Base-by-base conservation (phyloP, 2,888 invertebrate species). In the Malthinus flaveolus region DNA sequence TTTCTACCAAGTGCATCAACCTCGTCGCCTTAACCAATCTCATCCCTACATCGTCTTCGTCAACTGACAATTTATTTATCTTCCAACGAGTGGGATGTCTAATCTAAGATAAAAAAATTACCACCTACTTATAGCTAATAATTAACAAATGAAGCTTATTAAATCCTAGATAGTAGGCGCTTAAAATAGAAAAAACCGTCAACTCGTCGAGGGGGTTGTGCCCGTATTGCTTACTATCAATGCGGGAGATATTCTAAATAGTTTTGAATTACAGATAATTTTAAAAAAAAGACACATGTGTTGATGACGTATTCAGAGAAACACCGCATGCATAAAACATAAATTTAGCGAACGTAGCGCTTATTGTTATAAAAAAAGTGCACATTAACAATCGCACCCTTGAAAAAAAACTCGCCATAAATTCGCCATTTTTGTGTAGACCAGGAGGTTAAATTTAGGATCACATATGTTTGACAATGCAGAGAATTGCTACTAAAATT, bases 181-280 rank as follows among this genome's bases (percentile, higher is more conserved):
- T 42, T 15, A 42, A 42, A 42, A 42, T 42, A 42, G 39, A 15
- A 23, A 9, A n/a, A 11, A 23, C 3, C 23, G 23, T 23, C 5
- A 23, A 23, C 3, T 56, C 49, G 23, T 36, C 44, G 48, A 44
- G 57, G 52, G 48, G 57, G 48, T 39, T 48, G 57, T 44, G 39
- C 49, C 58, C 48, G 42, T 36, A 53, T 53, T 49, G 44, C 42
- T 52, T 51, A 49, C 58, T 13, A 47, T 42, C 58, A 23, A 15
- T 49, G 59, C 53, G 54, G 59, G 59, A 59, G 59, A 59, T 49
- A 45, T 53, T 49, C 33, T 42, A 23, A 15, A 15, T 34, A 49
- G 59, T 59, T 59, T 54, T 12, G 45, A 59, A 54, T 59, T 59
- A 59, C 59, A 49, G 49, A 53, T 51, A 56, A 56, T 56, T 52